Conservation (phyloP, 92 coral and sea anemone genomes). For the Phymanthus crucifer region DNA sequence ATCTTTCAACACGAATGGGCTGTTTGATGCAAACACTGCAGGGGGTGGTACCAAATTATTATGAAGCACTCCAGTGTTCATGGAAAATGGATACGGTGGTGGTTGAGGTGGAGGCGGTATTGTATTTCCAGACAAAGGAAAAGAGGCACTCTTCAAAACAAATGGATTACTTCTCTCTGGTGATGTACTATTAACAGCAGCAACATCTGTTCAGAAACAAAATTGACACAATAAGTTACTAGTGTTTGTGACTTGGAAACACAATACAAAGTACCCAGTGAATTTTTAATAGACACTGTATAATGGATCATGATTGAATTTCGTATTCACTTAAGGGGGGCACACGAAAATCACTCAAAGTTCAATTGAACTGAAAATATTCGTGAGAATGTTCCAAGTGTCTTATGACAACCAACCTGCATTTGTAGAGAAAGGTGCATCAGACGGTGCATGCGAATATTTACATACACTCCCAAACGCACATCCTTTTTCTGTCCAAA, state of each 20-base stretch:
- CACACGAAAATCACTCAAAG: too few species aligned
- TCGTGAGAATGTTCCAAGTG: neutral
- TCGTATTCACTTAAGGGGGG: too few species aligned
- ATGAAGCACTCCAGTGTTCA: neutral
- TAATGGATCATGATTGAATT: too few species aligned
- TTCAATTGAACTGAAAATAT: too few species aligned
- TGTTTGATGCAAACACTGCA: neutral
- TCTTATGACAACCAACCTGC: neutral
- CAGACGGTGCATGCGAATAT: slow-evolving; percentile 9
- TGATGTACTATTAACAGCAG: neutral
- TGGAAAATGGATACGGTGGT: slow-evolving; percentile 9
- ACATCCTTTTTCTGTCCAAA: neutral
- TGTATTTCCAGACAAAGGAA: neutral
- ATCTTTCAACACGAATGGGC: slow-evolving; percentile 16
- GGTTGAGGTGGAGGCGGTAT: slow-evolving; percentile 4
- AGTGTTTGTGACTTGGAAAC: too few species aligned
- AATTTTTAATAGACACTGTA: too few species aligned
- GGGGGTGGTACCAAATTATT: neutral
- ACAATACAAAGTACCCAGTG: too few species aligned
- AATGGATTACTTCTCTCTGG: slow-evolving; percentile 25
- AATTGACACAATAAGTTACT: too few species aligned
- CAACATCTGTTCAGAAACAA: neutral
- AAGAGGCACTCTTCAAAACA: slow-evolving; percentile 12
- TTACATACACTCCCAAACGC: slow-evolving; percentile 11
- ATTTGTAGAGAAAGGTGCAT: neutral